Base-by-base conservation (phyloP, 2,797 vertebrate species). In the Stomatorhinus walkeri region DNA sequence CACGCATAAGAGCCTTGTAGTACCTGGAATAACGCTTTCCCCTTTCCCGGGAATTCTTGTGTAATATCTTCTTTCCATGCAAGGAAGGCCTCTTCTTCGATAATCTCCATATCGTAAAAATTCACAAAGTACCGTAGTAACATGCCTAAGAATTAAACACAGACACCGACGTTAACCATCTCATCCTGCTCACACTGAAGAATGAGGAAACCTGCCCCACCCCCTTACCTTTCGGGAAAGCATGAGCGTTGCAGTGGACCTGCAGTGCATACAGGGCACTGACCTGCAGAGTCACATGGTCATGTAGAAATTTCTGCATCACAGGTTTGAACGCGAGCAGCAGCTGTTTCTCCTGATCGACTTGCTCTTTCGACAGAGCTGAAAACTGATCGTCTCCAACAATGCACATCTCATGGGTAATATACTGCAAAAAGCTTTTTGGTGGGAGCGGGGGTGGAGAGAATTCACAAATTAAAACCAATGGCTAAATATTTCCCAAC, bases 21-120 rank as follows among this genome's bases (percentile, higher is more conserved):
- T 95, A 98, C 98, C 98, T 99, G 98, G 96, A 99, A 99, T 95
- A 99, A 97, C 94, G 98, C 97, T 97, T 99, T 99, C 95, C 98
- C 98, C 95, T 99, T 99, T 93, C 98, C 98, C 93, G 98, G 98
- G 96, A 98, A 99, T 94, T 99, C 98, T 96, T 99, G 98, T 91
- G 97, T 97, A 90, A 99, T 98, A 91, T 99, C 98, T 97, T 99
- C 98, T 97, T 99, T 99, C 98, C 98, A 99, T 88, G 98, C 97
- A 90, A 99, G 96, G 93, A 99, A 99, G 94, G 97, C 97, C 96
- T 99, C 98, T 95, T 99, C 98, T 96, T 99, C 98, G 92, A 99
- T 97, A 92, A 99, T 99, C 95, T 99, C 98, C 98, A 99, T 98
- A 90, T 99, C 98, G 91, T 99, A 99, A 91, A 99, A 98, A 95